Evolutionary conservation across 2,797 vertebrate genomes (phyloP).

Genomic region (Acipenser ruthenus): DNA sequence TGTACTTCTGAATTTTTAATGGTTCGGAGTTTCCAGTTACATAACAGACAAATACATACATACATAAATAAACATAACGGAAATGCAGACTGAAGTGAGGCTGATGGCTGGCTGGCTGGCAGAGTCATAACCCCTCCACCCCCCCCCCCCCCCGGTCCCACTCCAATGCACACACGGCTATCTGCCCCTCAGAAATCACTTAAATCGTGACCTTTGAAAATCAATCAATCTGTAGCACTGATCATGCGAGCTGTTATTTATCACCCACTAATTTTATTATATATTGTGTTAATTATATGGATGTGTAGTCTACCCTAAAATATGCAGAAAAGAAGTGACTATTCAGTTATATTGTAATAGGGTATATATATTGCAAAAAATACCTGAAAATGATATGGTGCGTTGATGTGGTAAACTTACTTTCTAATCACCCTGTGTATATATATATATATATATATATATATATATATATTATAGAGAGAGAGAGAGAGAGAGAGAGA

Average conservation of each 20-base stretch:
- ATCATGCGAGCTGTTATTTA: background rate
- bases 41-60: constrained; percentile 53
- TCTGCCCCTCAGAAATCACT: background rate
- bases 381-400: constrained; percentile 22
- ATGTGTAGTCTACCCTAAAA: background rate
- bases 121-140: constrained; percentile 15
- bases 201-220: background rate
- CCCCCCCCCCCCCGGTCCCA: background rate
- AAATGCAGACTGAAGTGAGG: constrained; percentile 25
- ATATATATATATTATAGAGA: too few relatives aligned
- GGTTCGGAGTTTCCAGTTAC: constrained; percentile 61
- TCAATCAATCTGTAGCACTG: background rate
- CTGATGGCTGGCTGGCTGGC: constrained; percentile 20
- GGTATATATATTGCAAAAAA: constrained; percentile 29
- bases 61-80: constrained; percentile 48
- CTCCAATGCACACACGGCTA: too few relatives aligned
- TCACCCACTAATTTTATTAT: background rate
- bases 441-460: too few relatives aligned
- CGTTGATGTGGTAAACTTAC: too few relatives aligned
- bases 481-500: too few relatives aligned
- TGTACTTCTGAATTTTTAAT: constrained; percentile 65
- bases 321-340: background rate
- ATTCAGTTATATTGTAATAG: constrained; percentile 21
- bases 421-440: too few relatives aligned
- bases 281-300: background rate